Base-by-base conservation (phyloP, 2,888 invertebrate genomes). In the Andricus curvator region DNA sequence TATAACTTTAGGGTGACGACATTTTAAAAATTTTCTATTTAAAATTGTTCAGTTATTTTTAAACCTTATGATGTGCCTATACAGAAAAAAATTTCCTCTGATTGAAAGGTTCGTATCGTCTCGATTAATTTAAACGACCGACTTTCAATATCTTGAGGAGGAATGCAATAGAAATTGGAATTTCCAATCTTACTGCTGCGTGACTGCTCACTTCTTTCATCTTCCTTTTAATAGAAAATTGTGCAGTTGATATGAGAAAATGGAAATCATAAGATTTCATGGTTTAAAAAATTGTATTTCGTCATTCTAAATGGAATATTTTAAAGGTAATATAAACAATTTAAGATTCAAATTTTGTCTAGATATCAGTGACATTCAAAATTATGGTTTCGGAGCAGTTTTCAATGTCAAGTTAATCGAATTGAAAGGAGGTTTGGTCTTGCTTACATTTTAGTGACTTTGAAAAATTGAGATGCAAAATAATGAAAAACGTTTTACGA, bases 151-250 rank as follows among this genome's bases (percentile, higher is more conserved):
- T 25, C 25, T 62, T 62, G 25, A 62, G 62, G 25, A 62, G 62
- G 62, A 25, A 62, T 62, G 62, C 13, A 62, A 62, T 62, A 62
- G 22, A 62, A 62, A 62, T 62, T 62, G 62, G 62, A 62, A 62
- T 25, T 62, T 62, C 22, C 62, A 62, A 25, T 62, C 62, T 25
- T 62, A n/a, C 62, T 62, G 25, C 41, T 62, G 62, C 62, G 62
- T 62, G 22, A 62, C 62, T 25, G 62, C 62, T 25, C 25, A 62
- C 62, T 25, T 11, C 1, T 62, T 13, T 62, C 11, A 62, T 25
- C 25, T 62, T 15, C 13, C 62, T 62, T 25, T 4, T 25, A 62
- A 62, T 62, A 62, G 51, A 25, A 62, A 62, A 62, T 62, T 62
- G 25, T 25, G 62, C 20, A 62, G 4, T 11, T 62, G 13, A 62